phyloP scores from a whole-genome alignment of 1,140 invertebrate species.

The Linepithema humile region DNA sequence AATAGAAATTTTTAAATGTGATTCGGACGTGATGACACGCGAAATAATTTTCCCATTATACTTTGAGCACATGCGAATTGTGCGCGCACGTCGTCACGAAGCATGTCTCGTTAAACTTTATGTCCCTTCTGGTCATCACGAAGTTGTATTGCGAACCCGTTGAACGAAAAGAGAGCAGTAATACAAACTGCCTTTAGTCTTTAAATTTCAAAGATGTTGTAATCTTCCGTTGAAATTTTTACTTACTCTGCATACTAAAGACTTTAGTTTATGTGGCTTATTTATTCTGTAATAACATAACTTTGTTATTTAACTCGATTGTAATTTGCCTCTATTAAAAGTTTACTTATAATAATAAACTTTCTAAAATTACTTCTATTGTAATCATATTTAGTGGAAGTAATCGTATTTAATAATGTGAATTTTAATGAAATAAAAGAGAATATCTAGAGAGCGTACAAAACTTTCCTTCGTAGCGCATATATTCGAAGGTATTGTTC shows the following conservation, averaged over 20 bases:
- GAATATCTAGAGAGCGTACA: background rate
- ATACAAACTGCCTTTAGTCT: background rate
- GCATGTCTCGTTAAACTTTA: conserved; percentile 39
- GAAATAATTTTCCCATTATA: conserved; percentile 23
- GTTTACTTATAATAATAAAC: background rate
- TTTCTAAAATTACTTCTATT: background rate
- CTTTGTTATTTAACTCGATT: background rate
- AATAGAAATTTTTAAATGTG: background rate
- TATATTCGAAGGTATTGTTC: background rate
- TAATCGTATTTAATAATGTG: background rate
- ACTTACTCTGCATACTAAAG: background rate
- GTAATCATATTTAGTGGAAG: background rate
- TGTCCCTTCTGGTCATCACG: background rate
- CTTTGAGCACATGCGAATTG: background rate
- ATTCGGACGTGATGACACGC: background rate
- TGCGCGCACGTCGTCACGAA: conserved; percentile 14
- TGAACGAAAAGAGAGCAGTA: conserved; percentile 26
- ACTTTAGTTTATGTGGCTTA: background rate
- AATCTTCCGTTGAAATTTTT: background rate
- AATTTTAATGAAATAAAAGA: background rate
- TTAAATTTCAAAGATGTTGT: background rate
- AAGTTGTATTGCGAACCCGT: conserved; percentile 1
- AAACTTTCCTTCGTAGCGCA: background rate
- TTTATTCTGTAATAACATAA: background rate
- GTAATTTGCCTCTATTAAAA: background rate